Percentiles rank a stretch among this genome's conserved stretches.
phyloP scores from a whole-genome alignment of 2,797 vertebrate genomes.

The Phalloptychus januarius region DNA sequence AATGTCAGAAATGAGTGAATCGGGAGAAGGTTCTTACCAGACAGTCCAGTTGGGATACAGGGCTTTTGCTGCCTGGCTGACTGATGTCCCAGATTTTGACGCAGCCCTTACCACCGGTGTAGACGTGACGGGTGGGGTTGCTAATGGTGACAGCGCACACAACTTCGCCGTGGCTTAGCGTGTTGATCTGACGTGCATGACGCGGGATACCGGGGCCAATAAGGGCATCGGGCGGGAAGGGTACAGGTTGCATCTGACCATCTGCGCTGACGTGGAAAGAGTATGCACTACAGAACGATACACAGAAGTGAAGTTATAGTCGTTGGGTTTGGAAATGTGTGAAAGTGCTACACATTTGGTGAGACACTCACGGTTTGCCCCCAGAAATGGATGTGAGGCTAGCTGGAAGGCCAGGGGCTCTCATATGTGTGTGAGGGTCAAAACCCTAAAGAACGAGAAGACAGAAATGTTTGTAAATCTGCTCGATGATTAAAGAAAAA shows the following conservation, averaged over 20 bases:
- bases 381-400: conserved; percentile 97
- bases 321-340: conserved; percentile 4
- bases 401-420: conserved; percentile 94
- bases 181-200: conserved; percentile 88
- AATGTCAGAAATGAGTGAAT: conserved; percentile 16
- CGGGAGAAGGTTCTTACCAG: conserved; percentile 81
- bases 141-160: conserved; percentile 95
- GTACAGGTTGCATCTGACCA: conserved; percentile 87
- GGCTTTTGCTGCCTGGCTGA: conserved; percentile 94
- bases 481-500: conserved; percentile 15
- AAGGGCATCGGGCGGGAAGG: conserved; percentile 85
- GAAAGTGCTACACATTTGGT: background rate
- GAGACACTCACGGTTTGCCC: conserved; percentile 94
- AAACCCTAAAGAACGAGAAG: conserved; percentile 83
- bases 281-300: conserved; percentile 67
- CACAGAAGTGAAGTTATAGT: background rate
- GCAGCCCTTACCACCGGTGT: conserved; percentile 96
- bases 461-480: conserved; percentile 21
- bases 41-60: conserved; percentile 93
- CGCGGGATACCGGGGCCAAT: conserved; percentile 86
- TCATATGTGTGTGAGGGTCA: conserved; percentile 98
- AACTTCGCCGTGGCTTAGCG: conserved; percentile 85
- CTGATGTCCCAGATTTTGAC: conserved; percentile 99
- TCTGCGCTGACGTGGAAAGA: conserved; percentile 85
- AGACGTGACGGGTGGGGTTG: conserved; percentile 95